Evolutionary conservation across 1,140 invertebrate genomes (phyloP).

Genomic region (Lanistes nyassanus): DNA sequence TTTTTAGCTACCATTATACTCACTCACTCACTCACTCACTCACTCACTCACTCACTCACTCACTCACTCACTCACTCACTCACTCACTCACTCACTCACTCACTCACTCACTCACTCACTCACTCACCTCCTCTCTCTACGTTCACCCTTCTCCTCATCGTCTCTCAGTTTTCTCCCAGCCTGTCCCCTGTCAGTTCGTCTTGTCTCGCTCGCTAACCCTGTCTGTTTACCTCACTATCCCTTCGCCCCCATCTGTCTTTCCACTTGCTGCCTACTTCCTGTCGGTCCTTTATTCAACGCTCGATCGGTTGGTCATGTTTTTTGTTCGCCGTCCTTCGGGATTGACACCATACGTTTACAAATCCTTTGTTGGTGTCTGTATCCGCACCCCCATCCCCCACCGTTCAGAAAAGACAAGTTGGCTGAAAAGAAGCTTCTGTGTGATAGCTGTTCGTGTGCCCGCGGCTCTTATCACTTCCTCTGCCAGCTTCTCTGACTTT

Average conservation of each 20-base stretch:
- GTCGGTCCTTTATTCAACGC: background rate
- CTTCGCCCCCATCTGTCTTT: background rate
- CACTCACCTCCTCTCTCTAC: background rate
- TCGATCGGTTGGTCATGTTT: background rate
- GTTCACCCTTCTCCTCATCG: too few species aligned
- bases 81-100: background rate
- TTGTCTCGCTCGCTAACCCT: background rate
- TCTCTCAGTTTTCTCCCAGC: too few species aligned
- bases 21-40: conserved; percentile 1
- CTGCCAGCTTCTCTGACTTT: too few species aligned
- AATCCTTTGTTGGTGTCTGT: conserved; percentile 1
- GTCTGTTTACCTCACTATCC: background rate
- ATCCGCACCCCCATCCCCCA: background rate
- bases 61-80: conserved; percentile 6
- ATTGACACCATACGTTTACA: background rate
- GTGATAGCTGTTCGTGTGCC: too few species aligned
- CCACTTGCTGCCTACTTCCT: background rate
- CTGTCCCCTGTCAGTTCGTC: too few species aligned
- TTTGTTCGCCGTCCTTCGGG: background rate
- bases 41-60: background rate
- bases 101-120: conserved; percentile 2
- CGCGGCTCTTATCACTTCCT: too few species aligned
- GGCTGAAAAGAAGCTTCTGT: too few species aligned
- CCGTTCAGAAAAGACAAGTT: too few species aligned
- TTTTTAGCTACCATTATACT: background rate